These are phyloP conservation scores for Eupeodes corollae DNA, from an alignment of 1,140 invertebrate genomes.

Conservation along the genomic window DNA sequence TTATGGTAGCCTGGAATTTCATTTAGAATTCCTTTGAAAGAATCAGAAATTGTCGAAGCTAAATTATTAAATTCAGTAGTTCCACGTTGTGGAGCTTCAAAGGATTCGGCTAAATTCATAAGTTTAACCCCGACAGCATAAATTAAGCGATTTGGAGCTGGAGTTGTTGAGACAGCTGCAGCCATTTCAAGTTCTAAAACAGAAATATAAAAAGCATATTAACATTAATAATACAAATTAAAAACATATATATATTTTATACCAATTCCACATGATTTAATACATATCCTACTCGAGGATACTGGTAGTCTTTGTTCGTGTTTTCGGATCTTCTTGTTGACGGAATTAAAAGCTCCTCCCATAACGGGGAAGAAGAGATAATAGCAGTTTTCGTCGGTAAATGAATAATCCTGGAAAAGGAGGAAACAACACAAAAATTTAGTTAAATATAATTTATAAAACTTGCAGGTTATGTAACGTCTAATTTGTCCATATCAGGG, in stretches of 20 bases:
- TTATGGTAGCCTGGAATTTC: conserved; percentile 62
- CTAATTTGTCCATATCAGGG: no score
- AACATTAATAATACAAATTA: not conserved
- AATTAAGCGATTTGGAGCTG: conserved; percentile 47
- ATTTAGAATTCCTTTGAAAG: conserved; percentile 49
- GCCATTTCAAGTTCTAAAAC: conserved; percentile 37
- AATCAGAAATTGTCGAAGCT: conserved; percentile 53
- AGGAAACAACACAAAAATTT: conserved; percentile 3
- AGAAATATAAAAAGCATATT: not conserved
- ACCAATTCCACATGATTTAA: conserved; percentile 65
- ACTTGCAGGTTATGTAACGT: no score
- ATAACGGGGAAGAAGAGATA: conserved; percentile 82
- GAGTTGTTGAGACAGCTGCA: conserved; percentile 46
- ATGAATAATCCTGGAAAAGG: conserved; percentile 55
- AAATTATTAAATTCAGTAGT: conserved; percentile 61
- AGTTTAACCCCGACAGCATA: conserved; percentile 66
- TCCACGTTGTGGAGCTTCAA: conserved; percentile 53
- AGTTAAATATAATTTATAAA: no score
- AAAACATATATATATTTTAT: not conserved
- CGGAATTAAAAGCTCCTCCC: conserved; percentile 70
- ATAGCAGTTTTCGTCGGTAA: conserved; percentile 69
- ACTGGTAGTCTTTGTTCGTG: conserved; percentile 67
- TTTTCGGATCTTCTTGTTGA: conserved; percentile 76
- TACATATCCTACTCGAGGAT: conserved; percentile 70
- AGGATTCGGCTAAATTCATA: conserved; percentile 63